Evolutionary conservation across 2,888 invertebrate species (phyloP), one percentile per base, ranked within the genome.

Genomic region (Anthophora plumipes): DNA sequence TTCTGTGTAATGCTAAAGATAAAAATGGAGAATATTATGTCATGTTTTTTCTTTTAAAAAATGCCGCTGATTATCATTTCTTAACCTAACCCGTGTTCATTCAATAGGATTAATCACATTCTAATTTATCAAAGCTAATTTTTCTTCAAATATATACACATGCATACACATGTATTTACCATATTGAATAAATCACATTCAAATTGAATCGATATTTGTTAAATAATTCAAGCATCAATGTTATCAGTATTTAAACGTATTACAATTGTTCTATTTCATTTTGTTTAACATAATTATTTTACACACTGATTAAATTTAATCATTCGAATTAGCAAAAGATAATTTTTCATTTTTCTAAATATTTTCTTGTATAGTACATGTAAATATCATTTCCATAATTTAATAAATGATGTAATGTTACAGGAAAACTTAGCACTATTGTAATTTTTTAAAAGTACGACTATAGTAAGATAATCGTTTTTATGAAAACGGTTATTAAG

Each of bases 181-280:
- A 46, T n/a, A 57, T 37, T n/a, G 20, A 59, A 60, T 0, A 50
- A 7, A 60, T 14, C 4, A 14, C 39, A 41, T 41, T 39, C 7
- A 60, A 60, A 14, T 60, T 41, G 5, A 31, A 31, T 4, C 41
- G 7, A 14, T 20, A 60, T 8, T 46, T 43, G 1, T 11, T 46
- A 46, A 61, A 61, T 43, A 9, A 17, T 14, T 22, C 3, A 31
- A 22, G 2, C n/a, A 39, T 20, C 39, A 59, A 48, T 31, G 31
- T 63, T 31, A 9, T 14, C 14, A 50, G 48, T 43, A 31, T 4
- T 31, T 31, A 39, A 55, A 55, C 61, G 37, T 22, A 50, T 14
- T 50, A 69, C 1, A 59, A 63, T 17, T 46, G 43, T 43, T 77
- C 50, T 57, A 69, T 77, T 52, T 64, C 57, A 46, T 59, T 74